Evolutionary conservation across 2,888 invertebrate genomes (phyloP).

Genomic region (Phragmatobia fuliginosa): DNA sequence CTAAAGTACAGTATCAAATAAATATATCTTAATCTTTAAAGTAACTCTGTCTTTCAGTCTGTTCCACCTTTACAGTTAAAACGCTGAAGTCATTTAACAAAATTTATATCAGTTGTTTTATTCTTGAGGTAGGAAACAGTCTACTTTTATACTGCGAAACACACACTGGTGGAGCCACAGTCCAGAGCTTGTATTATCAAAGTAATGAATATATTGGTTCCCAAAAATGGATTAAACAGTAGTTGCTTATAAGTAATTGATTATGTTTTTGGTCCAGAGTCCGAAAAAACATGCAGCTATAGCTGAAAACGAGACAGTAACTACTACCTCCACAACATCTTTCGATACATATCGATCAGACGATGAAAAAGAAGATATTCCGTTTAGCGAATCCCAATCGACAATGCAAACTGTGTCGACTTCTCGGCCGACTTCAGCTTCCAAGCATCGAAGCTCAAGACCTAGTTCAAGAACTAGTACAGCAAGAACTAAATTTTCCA

Average conservation of each 20-base stretch:
- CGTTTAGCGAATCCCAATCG: slow-evolving; percentile 19
- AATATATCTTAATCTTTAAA: too few relatives aligned
- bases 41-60: too few relatives aligned
- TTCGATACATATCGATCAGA: slow-evolving; percentile 63
- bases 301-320: slow-evolving; percentile 23
- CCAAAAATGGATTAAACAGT: neutral
- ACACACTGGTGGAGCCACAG: too few relatives aligned
- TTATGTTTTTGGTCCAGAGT: slow-evolving; percentile 53
- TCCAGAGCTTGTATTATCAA: too few relatives aligned
- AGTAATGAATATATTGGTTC: neutral
- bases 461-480: slow-evolving; percentile 50
- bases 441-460: slow-evolving; percentile 46
- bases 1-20: too few relatives aligned
- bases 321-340: slow-evolving; percentile 60
- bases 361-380: slow-evolving; percentile 53
- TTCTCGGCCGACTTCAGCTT: slow-evolving; percentile 36
- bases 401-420: slow-evolving; percentile 18
- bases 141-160: too few relatives aligned
- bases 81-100: too few relatives aligned
- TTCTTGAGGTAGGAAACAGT: too few relatives aligned
- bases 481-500: slow-evolving; percentile 53
- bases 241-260: neutral
- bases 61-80: too few relatives aligned
- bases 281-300: slow-evolving; percentile 62
- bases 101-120: too few relatives aligned